phyloP scores from a whole-genome alignment of 2,888 invertebrate genomes.

The Bellardia bayeri region DNA sequence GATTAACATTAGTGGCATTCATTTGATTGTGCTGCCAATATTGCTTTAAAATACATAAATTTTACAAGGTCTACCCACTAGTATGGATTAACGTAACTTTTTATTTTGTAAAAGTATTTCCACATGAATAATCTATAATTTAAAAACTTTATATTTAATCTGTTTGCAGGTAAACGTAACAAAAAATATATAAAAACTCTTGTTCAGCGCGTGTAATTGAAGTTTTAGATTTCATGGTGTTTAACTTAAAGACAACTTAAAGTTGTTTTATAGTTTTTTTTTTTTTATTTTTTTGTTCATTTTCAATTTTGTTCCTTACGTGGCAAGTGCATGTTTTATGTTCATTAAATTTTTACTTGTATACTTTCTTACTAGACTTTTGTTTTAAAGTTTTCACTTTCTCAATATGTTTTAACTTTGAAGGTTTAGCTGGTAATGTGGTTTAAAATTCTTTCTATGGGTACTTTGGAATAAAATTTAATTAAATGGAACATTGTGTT shows the following conservation, averaged over 20 bases:
- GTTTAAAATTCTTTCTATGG: neutral
- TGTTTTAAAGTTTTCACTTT: constrained; percentile 1
- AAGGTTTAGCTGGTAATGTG: neutral
- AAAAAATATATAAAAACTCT: neutral
- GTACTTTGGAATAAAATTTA: neutral
- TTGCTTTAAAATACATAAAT: neutral
- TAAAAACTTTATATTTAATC: constrained; percentile 9
- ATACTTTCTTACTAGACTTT: neutral
- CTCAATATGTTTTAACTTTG: neutral
- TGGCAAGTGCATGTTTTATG: constrained; percentile 63
- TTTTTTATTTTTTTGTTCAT: constrained; percentile 10
- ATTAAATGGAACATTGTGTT: neutral
- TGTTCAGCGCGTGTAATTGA: neutral
- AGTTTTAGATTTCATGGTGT: constrained; percentile 26
- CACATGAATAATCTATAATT: neutral
- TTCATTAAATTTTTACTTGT: constrained; percentile 65
- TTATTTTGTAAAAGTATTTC: neutral
- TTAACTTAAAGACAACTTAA: constrained; percentile 36
- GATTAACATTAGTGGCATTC: constrained; percentile 46
- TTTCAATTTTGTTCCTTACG: neutral
- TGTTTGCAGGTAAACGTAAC: constrained; percentile 28
- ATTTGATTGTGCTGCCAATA: constrained; percentile 8
- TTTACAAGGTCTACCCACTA: constrained; percentile 1
- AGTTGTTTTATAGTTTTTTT: constrained; percentile 12
- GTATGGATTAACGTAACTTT: neutral